Percentiles rank a stretch among this genome's conserved stretches.
These are phyloP conservation scores for Morpho deidamia DNA, from an alignment of 2,888 invertebrate species.

Conservation along the genomic window DNA sequence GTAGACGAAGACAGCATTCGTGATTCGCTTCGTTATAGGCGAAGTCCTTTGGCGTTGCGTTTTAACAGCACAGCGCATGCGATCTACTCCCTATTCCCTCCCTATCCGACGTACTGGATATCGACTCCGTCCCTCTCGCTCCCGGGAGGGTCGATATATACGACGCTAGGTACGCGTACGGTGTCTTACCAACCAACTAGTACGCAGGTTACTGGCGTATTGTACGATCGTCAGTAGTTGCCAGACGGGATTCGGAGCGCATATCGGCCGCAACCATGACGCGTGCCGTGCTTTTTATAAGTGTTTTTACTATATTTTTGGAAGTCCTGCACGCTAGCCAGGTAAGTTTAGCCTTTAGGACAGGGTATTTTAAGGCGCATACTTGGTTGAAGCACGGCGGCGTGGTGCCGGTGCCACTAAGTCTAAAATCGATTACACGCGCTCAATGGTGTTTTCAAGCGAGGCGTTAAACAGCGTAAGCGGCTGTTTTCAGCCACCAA, in stretches of 20 bases:
- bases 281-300: slow-evolving; percentile 79
- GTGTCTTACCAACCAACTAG: slow-evolving; percentile 59
- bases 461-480: slow-evolving; percentile 55
- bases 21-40: slow-evolving; percentile 55
- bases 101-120: slow-evolving; percentile 34
- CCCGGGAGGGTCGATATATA: slow-evolving; percentile 75
- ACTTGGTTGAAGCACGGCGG: slow-evolving; percentile 23
- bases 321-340: slow-evolving; percentile 77
- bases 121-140: slow-evolving; percentile 44
- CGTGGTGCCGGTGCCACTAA: slow-evolving; percentile 39
- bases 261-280: slow-evolving; percentile 78
- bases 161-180: slow-evolving; percentile 71
- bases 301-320: slow-evolving; percentile 79
- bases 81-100: slow-evolving; percentile 56
- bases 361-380: slow-evolving; percentile 25
- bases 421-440: slow-evolving; percentile 71
- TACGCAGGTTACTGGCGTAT: slow-evolving; percentile 72
- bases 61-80: slow-evolving; percentile 64
- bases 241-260: slow-evolving; percentile 51
- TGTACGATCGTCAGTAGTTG: slow-evolving; percentile 51
- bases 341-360: slow-evolving; percentile 56
- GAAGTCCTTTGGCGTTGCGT: slow-evolving; percentile 46
- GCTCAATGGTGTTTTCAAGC: slow-evolving; percentile 68
- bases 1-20: slow-evolving; percentile 67
- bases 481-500: slow-evolving; percentile 56